Evolutionary conservation across 2,888 invertebrate genomes (phyloP).

Genomic region (Parnassius smintheus): DNA sequence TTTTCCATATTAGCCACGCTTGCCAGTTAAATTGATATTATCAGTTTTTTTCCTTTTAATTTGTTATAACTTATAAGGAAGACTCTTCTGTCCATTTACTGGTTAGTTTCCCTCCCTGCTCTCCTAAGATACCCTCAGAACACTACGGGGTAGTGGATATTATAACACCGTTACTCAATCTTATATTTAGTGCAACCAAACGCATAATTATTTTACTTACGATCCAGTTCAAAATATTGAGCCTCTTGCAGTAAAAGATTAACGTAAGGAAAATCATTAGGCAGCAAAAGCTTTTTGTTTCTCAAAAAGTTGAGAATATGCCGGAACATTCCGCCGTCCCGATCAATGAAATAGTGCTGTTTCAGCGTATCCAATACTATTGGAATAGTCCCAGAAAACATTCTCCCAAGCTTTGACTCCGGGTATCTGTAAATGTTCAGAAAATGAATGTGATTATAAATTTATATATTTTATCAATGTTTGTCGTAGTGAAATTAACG

Average conservation of each 20-base stretch:
- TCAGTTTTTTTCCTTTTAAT: too few species aligned
- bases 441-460: neutral
- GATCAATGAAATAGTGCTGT: conserved; percentile 99
- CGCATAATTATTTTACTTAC: conserved; percentile 78
- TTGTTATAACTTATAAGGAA: too few species aligned
- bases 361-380: conserved; percentile 97
- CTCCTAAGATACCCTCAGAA: too few species aligned
- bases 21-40: too few species aligned
- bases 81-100: too few species aligned
- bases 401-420: conserved; percentile 93
- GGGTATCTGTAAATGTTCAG: conserved; percentile 86
- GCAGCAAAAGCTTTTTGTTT: conserved; percentile 92
- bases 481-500: too few species aligned
- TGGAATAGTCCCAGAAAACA: conserved; percentile 97
- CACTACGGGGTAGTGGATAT: too few species aligned
- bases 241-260: conserved; percentile 95
- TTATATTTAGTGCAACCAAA: too few species aligned
- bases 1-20: too few species aligned
- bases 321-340: conserved; percentile 98
- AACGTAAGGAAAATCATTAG: conserved; percentile 91
- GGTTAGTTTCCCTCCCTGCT: too few species aligned
- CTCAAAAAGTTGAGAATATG: conserved; percentile 98
- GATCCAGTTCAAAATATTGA: conserved; percentile 92
- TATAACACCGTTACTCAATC: too few species aligned
- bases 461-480: too few species aligned